Percentiles rank a stretch among this genome's conserved stretches.
Conservation (phyloP, 2,888 invertebrate genomes). For the Therioaphis trifolii region DNA sequence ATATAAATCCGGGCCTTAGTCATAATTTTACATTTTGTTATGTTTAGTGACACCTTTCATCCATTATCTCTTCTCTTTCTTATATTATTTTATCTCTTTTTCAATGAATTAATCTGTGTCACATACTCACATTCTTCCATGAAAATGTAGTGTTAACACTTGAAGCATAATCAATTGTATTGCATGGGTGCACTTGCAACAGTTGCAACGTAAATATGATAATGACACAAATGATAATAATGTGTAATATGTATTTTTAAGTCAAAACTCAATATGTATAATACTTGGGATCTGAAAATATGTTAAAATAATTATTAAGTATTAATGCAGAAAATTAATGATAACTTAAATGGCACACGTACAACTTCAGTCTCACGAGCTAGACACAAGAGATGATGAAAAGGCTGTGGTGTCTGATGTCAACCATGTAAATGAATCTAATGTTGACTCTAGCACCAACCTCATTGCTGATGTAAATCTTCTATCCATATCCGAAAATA, state of each 20-base stretch:
- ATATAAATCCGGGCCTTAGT: too few relatives aligned
- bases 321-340: constrained; percentile 56
- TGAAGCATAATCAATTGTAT: not conserved
- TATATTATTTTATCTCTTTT: too few relatives aligned
- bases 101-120: not conserved
- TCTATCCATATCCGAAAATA: constrained; percentile 51
- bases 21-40: too few relatives aligned
- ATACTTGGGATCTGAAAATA: not conserved
- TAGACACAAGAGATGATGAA: constrained; percentile 56
- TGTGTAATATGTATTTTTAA: constrained; percentile 1
- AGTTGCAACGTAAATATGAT: not conserved
- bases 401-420: constrained; percentile 37
- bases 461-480: constrained; percentile 48
- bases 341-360: constrained; percentile 57
- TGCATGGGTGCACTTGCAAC: too few relatives aligned
- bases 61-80: too few relatives aligned
- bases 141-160: constrained; percentile 25
- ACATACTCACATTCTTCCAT: constrained; percentile 20
- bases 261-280: not conserved
- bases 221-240: not conserved
- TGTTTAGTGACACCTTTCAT: too few relatives aligned
- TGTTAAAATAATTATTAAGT: not conserved
- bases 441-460: constrained; percentile 31
- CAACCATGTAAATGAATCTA: constrained; percentile 28
- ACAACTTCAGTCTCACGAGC: constrained; percentile 54